These are phyloP conservation scores for Enteromius trimaculatus DNA, from an alignment of 2,797 vertebrate genomes.

Conservation along the genomic window DNA sequence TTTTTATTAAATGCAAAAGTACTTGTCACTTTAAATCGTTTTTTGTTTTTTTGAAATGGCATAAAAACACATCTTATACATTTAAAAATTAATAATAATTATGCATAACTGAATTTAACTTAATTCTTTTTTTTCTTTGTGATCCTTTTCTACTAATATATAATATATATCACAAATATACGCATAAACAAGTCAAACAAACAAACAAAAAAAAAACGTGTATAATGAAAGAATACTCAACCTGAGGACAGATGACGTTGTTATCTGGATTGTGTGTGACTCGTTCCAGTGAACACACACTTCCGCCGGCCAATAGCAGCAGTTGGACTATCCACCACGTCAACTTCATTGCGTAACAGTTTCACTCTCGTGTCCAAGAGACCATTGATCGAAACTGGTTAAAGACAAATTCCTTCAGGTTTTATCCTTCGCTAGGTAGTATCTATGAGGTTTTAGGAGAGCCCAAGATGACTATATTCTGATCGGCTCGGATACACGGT, in stretches of 20 bases:
- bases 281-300: constrained; percentile 16
- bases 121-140: not conserved
- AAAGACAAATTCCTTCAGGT: not conserved
- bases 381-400: not conserved
- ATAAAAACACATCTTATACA: not conserved
- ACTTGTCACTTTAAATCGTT: not conserved
- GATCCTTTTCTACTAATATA: not conserved
- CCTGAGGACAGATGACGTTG: constrained; percentile 34
- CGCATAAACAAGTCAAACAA: not conserved
- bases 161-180: not conserved
- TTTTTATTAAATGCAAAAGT: too few species aligned
- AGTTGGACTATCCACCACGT: not conserved
- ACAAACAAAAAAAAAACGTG: not conserved
- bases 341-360: constrained; percentile 34
- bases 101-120: not conserved
- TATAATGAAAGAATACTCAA: not conserved
- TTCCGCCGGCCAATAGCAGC: constrained; percentile 1
- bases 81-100: not conserved
- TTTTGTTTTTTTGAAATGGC: not conserved
- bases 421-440: not conserved
- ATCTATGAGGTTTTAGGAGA: not conserved
- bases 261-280: not conserved
- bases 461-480: not conserved
- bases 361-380: not conserved
- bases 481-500: not conserved